Evolutionary conservation across 2,113 vertebrate species (phyloP), one percentile per base, ranked within the genome.

Genomic region (Anguilla japonica): DNA sequence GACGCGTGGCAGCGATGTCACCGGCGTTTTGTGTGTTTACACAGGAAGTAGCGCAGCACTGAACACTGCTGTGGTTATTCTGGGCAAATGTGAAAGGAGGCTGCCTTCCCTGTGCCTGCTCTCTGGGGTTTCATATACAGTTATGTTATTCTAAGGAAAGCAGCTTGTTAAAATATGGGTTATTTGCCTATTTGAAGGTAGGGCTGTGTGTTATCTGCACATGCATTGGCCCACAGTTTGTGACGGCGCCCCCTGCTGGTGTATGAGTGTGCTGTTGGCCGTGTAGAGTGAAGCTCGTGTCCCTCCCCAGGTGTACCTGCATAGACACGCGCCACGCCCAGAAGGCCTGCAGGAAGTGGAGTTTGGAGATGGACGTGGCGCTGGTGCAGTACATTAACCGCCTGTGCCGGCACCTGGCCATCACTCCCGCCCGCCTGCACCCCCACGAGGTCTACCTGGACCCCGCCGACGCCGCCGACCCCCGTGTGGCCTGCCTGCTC

Each of bases 361-460:
- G 93, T 0, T 95, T 99, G 90, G 98, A 98, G 89, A 98, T 98
- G 98, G 98, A 99, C 0, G 96, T 99, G 34, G 98, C 98, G 0
- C 94, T 99, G 0, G 98, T 99, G 29, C 98, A 98, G 91, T 97
- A 98, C 83, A 93, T 98, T 83, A 98, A 99, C 94, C 95, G 98
- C 46, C 96, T 99, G 3, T 99, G 98, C 87, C 97, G 98, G 41
- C 98, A 99, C 90, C 95, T 99, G 56, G 98, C 98, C 11, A 98
- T 99, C 90, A 99, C 98, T 0, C 98, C 98, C 0, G 96, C 97
- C 0, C 95, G 98, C 18, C 96, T 99, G 0, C 98, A 99, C 88
- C 98, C 98, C 41, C 98, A 99, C 0, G 98, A 99, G 89, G 98
- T 97, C 39, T 99, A 99, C 89, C 91, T 99, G 92, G 98, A 99